Conservation (phyloP, 2,113 vertebrate species). For the Sander lucioperca region DNA sequence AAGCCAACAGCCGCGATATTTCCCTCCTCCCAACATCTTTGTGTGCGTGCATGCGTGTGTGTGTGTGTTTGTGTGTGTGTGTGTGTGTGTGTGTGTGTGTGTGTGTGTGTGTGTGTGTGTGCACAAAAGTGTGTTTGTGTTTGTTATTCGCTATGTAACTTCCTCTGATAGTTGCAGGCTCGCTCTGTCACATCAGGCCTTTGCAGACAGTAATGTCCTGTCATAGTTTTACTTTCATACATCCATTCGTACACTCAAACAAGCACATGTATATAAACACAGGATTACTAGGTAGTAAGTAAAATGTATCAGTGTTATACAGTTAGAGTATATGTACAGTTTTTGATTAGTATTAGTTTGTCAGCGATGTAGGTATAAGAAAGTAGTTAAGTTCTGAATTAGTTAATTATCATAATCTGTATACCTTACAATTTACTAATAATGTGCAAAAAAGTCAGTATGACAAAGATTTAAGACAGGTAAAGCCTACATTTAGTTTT, state of each 20-base stretch:
- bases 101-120: no score
- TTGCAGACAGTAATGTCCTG: background rate
- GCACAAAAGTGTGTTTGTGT: background rate
- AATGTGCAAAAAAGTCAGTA: background rate
- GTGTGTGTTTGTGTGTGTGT: no score
- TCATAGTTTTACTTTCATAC: background rate
- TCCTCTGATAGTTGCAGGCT: slow-evolving; percentile 31
- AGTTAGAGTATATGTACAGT: background rate
- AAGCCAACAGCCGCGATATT: slow-evolving; percentile 31
- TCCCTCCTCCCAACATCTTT: slow-evolving; percentile 32
- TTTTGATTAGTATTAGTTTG: background rate
- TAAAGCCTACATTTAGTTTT: background rate
- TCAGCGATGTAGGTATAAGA: background rate
- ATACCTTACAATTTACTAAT: background rate
- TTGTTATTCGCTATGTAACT: slow-evolving; percentile 34
- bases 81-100: no score
- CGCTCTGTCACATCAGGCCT: slow-evolving; percentile 12
- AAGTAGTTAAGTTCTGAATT: background rate
- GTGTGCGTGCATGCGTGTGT: background rate
- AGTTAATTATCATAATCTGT: background rate
- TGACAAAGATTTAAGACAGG: background rate
- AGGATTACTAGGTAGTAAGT: background rate
- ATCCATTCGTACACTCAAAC: background rate
- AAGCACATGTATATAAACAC: background rate
- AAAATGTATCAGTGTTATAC: background rate